A percentile compares a stretch with the other conserved stretches of the same genome.
Evolutionary conservation across 2,797 vertebrate genomes (phyloP).

Genomic region (Gila robusta): DNA sequence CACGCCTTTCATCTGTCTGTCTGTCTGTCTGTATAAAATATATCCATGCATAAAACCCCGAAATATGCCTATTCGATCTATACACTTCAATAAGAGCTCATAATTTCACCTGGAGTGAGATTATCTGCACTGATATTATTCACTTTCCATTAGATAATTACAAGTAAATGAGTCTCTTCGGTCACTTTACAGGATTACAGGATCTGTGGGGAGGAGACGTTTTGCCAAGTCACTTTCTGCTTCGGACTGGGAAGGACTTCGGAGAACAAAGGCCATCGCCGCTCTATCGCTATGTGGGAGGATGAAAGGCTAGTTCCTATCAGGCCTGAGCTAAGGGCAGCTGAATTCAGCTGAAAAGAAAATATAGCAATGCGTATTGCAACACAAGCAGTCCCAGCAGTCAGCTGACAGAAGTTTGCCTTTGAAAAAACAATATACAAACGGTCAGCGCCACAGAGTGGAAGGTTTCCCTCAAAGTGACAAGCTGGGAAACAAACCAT

Average conservation of each 20-base stretch:
- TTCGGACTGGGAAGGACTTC: constrained; percentile 54
- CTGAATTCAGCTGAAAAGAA: constrained; percentile 57
- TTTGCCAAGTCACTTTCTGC: constrained; percentile 57
- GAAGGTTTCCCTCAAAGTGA: constrained; percentile 60
- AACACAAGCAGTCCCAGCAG: constrained; percentile 45
- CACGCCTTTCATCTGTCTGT: not conserved
- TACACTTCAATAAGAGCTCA: not conserved
- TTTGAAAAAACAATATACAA: constrained; percentile 28
- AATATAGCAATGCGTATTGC: constrained; percentile 51
- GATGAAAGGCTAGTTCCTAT: constrained; percentile 69
- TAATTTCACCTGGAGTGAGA: constrained; percentile 16
- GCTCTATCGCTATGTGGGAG: constrained; percentile 64
- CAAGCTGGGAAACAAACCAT: constrained; percentile 54
- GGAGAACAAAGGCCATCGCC: constrained; percentile 58
- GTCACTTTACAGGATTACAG: constrained; percentile 19
- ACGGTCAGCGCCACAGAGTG: constrained; percentile 32
- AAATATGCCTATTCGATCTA: not conserved
- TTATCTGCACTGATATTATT: constrained; percentile 34
- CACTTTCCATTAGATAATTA: constrained; percentile 39
- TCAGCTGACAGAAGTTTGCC: constrained; percentile 51
- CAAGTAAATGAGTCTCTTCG: constrained; percentile 46
- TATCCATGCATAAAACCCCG: not conserved
- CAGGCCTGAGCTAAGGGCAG: constrained; percentile 63
- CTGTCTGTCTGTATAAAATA: not conserved
- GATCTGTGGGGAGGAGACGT: constrained; percentile 48